These are phyloP conservation scores for Hetaerina titia DNA, from an alignment of 2,888 invertebrate species.

Conservation along the genomic window DNA sequence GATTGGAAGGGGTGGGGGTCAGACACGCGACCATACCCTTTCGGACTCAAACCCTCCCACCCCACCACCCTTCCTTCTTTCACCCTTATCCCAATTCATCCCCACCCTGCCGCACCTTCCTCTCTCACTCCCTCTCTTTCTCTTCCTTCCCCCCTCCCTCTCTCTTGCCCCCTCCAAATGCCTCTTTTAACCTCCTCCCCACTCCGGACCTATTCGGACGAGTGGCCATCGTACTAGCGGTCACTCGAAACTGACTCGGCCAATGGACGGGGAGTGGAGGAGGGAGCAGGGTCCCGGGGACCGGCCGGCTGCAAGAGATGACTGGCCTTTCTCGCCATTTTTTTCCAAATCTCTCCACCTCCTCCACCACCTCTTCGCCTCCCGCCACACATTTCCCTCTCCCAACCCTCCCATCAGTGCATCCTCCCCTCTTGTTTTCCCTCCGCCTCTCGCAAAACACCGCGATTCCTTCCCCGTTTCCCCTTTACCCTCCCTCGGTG, in stretches of 20 bases:
- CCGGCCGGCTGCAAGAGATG: slow-evolving; percentile 6
- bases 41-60: neutral
- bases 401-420: neutral
- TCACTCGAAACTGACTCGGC: slow-evolving; percentile 61
- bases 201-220: neutral
- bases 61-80: slow-evolving; percentile 15
- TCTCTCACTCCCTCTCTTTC: neutral
- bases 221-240: slow-evolving; percentile 23
- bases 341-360: neutral
- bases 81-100: neutral
- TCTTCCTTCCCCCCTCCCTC: neutral
- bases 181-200: neutral
- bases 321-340: neutral
- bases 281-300: neutral
- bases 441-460: neutral
- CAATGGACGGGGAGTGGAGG: slow-evolving; percentile 22
- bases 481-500: neutral
- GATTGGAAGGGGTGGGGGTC: neutral
- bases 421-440: neutral
- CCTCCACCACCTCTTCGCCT: neutral
- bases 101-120: neutral
- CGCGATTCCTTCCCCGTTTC: neutral
- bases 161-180: neutral
- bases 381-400: neutral
- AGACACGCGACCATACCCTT: neutral